Evolutionary conservation across 2,797 vertebrate genomes (phyloP), one percentile per base, ranked within the genome.

Genomic region (Aselliscus stoliczkanus): DNA sequence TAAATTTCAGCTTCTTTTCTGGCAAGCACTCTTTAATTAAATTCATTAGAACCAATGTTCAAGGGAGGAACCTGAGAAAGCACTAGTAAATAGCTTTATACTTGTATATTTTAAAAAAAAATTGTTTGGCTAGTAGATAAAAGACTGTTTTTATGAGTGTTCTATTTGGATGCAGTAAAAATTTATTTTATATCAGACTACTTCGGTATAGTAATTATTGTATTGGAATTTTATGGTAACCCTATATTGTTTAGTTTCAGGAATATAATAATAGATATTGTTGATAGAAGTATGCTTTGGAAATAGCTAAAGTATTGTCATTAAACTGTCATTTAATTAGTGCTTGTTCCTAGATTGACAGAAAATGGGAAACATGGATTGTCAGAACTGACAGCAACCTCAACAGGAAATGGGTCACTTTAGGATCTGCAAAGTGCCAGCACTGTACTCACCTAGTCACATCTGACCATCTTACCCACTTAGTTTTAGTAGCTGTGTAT

Each of bases 401-500:
- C 23, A 1, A 5, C 47, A 54, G 34, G 34, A 34, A 47, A 18
- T 1, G 15, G 44, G 27, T 8, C 31, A 1, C 3, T 18, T 58
- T 20, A 52, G 25, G 58, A 8, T 56, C 60, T 12, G 1, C 23
- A 1, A 1, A 12, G 42, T 5, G 18, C 34, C 29, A 34, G 20
- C 10, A 7, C 7, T 4, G 34, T 5, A 4, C 31, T 42, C 64
- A 10, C 23, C 25, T 58, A 0, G 2, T 81, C 67, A 54, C 7
- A 7, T n/a, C n/a, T 44, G 47, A 44, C 75, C 14, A 25, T 5
- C 11, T 44, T 2, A 17, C 5, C 0, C 0, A 17, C 27, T 34
- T n/a, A 1, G 27, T 81, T 64, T 37, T 4, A 8, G 14, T 4
- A 37, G 21, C 18, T 64, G 29, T 2, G 1, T 1, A 29, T 15